Conservation (phyloP, 2,888 invertebrate species). For the Apamea crenata region DNA sequence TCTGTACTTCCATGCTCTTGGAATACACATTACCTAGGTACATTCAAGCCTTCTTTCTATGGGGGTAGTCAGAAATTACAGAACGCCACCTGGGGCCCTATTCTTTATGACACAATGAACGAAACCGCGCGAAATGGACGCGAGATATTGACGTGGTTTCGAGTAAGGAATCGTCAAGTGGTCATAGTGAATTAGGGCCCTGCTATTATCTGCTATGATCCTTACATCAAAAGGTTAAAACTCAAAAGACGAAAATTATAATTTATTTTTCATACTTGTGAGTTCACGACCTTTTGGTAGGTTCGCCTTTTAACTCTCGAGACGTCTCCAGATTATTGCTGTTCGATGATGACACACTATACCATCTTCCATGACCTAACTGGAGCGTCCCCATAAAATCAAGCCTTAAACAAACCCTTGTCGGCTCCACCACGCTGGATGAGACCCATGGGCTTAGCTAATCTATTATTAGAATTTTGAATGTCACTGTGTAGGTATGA, state of each 20-base stretch:
- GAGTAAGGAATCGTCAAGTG: too few relatives aligned
- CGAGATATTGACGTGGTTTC: not conserved
- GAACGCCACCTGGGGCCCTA: not conserved
- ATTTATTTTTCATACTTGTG: not conserved
- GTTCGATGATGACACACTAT: too few relatives aligned
- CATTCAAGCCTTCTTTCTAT: not conserved
- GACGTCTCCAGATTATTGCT: not conserved
- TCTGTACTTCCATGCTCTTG: too few relatives aligned
- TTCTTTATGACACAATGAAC: not conserved
- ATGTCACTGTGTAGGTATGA: not conserved
- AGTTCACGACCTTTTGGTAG: not conserved
- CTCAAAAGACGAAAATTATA: not conserved
- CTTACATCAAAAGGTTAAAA: not conserved
- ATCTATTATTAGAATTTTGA: conserved; percentile 1
- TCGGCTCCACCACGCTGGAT: not conserved
- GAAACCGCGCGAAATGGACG: not conserved
- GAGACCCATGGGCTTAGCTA: conserved; percentile 4
- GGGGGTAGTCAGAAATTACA: not conserved
- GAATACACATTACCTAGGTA: not conserved
- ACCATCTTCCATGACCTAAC: not conserved
- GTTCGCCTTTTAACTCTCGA: not conserved
- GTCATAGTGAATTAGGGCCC: too few relatives aligned
- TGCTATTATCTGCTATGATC: not conserved
- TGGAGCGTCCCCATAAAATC: too few relatives aligned
- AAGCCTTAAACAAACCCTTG: not conserved